Evolutionary conservation across 2,797 vertebrate species (phyloP).

Genomic region (Falco biarmicus): DNA sequence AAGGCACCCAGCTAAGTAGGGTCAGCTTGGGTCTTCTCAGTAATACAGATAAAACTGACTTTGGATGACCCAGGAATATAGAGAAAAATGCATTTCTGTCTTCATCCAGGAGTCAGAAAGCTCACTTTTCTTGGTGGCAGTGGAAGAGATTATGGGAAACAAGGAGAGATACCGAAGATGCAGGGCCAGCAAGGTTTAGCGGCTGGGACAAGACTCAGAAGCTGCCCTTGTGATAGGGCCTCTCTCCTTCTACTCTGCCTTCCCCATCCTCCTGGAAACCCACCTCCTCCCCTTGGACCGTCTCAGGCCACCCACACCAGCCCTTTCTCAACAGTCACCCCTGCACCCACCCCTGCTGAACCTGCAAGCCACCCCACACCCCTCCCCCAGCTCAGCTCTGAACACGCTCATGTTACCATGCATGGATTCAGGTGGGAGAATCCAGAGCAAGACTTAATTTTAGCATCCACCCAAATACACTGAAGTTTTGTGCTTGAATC

Average conservation of each 20-base stretch:
- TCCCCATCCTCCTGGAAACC: background rate
- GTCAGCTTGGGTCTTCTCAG: background rate
- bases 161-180: background rate
- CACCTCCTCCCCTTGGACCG: fast-evolving
- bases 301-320: background rate
- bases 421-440: background rate
- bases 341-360: background rate
- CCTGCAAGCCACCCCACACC: background rate
- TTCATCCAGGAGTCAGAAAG: background rate
- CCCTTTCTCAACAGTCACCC: background rate
- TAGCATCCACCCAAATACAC: background rate
- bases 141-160: background rate
- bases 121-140: background rate
- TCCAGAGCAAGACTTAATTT: background rate
- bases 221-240: background rate
- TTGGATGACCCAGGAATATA: background rate
- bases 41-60: background rate
- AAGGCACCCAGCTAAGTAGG: background rate
- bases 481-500: background rate
- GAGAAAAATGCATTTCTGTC: background rate
- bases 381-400: background rate
- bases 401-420: background rate
- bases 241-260: background rate
- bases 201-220: background rate
- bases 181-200: background rate